Evolutionary conservation across 1,140 invertebrate genomes (phyloP).

Genomic region (Reticulitermes speratus): DNA sequence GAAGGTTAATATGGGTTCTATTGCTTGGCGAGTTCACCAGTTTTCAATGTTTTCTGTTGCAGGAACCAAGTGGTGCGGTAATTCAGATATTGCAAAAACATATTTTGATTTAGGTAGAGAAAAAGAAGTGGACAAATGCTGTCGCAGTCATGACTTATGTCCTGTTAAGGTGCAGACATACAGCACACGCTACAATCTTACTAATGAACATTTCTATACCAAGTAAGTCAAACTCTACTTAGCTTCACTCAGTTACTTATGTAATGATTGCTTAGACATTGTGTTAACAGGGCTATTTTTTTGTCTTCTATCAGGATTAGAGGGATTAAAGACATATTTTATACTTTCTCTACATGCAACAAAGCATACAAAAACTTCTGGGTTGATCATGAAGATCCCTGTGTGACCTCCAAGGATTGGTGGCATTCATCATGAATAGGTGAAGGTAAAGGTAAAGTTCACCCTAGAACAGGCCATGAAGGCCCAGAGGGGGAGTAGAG

Average conservation of each 20-base stretch:
- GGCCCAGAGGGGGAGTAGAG: no score
- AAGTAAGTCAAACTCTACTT: constrained; percentile 57
- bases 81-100: constrained; percentile 76
- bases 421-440: no score
- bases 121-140: constrained; percentile 74
- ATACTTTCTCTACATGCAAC: neutral
- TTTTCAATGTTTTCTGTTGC: constrained; percentile 40
- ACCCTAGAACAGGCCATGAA: no score
- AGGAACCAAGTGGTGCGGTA: constrained; percentile 90
- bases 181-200: constrained; percentile 72
- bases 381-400: no score
- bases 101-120: constrained; percentile 79
- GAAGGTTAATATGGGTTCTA: no score
- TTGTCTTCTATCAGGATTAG: neutral
- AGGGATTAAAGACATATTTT: neutral
- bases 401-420: no score
- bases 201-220: constrained; percentile 80
- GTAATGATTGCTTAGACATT: neutral
- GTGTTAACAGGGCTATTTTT: neutral
- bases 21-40: no score
- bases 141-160: constrained; percentile 79
- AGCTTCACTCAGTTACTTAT: neutral
- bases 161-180: constrained; percentile 73
- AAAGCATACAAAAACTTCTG: neutral
- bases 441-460: no score